Evolutionary conservation across 2,888 invertebrate species (phyloP).

Genomic region (Thecophora atra): DNA sequence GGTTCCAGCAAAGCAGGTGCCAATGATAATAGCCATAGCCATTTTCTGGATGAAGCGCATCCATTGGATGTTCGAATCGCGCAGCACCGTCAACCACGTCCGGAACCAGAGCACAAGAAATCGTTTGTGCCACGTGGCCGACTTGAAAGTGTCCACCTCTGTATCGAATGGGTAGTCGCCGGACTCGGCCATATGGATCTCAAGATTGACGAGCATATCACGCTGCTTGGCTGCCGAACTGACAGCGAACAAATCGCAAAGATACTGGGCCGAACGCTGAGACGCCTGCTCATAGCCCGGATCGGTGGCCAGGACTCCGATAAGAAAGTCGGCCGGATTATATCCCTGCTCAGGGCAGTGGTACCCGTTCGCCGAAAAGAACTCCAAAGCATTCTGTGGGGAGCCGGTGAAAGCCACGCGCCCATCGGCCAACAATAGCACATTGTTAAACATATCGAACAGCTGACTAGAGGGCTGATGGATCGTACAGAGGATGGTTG

Average conservation of each 20-base stretch:
- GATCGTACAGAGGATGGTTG: conserved; percentile 91
- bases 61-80: conserved; percentile 84
- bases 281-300: conserved; percentile 81
- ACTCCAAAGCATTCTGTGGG: conserved; percentile 71
- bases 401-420: conserved; percentile 85
- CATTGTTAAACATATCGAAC: conserved; percentile 83
- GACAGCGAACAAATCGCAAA: conserved; percentile 82
- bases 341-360: conserved; percentile 80
- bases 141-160: conserved; percentile 65
- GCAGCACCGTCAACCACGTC: conserved; percentile 75
- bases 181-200: conserved; percentile 73
- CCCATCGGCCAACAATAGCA: conserved; percentile 86
- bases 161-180: conserved; percentile 66
- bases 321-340: conserved; percentile 91
- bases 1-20: conserved; percentile 84
- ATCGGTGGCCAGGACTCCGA: conserved; percentile 81
- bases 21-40: conserved; percentile 79
- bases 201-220: conserved; percentile 77
- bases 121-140: conserved; percentile 76
- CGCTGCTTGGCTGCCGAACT: conserved; percentile 81
- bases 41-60: conserved; percentile 83
- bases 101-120: conserved; percentile 81
- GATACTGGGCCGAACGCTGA: conserved; percentile 73
- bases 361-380: conserved; percentile 81
- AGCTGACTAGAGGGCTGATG: conserved; percentile 93